Evolutionary conservation across 2,797 vertebrate genomes (phyloP).

Genomic region (Tarsius wallacei): DNA sequence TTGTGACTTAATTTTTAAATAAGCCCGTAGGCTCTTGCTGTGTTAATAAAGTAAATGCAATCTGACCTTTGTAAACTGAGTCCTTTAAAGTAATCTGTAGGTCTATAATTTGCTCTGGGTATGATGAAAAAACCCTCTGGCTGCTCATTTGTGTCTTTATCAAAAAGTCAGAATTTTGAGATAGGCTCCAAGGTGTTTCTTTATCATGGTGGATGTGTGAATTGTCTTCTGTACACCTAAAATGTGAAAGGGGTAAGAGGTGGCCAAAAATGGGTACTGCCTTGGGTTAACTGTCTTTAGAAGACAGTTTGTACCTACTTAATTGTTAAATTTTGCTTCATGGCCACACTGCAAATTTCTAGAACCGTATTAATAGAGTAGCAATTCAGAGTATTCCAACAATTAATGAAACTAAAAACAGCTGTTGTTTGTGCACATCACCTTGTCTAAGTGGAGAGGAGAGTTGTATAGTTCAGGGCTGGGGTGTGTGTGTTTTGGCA

Average conservation of each 20-base stretch:
- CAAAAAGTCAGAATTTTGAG: not conserved
- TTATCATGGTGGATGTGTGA: rapidly evolving
- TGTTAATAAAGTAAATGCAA: not conserved
- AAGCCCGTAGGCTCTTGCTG: not conserved
- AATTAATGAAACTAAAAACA: not conserved
- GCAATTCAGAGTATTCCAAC: not conserved
- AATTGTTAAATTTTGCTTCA: not conserved
- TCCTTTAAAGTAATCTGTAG: not conserved
- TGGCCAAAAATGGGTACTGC: not conserved
- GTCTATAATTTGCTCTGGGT: not conserved
- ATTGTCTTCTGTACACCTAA: not conserved
- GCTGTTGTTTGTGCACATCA: not conserved
- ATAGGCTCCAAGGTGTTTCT: not conserved
- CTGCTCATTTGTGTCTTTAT: not conserved
- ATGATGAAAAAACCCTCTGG: not conserved
- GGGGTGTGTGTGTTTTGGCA: not conserved
- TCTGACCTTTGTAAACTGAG: not conserved
- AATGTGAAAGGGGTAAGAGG: not conserved
- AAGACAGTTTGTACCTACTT: not conserved
- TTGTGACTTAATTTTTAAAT: not conserved
- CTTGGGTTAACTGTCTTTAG: not conserved
- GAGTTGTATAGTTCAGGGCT: not conserved
- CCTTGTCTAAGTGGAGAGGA: not conserved
- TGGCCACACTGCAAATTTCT: not conserved
- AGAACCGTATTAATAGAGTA: not conserved